Evolutionary conservation across 2,888 invertebrate species (phyloP).

Genomic region (Tetranychus truncatus): DNA sequence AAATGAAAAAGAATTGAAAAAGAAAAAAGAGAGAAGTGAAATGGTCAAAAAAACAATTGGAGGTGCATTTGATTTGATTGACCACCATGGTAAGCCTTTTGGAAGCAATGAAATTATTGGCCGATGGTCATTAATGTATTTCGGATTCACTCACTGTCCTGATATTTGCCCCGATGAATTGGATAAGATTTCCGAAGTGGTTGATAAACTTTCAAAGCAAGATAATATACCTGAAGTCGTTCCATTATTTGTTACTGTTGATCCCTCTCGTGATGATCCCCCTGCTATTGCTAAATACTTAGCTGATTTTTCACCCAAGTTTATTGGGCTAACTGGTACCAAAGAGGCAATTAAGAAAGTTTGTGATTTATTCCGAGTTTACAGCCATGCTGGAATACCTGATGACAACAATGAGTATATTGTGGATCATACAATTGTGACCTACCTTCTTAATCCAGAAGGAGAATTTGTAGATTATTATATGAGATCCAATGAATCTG

Average conservation of each 20-base stretch:
- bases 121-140: slow-evolving; percentile 87
- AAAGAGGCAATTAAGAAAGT: slow-evolving; percentile 61
- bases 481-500: slow-evolving; percentile 64
- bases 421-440: slow-evolving; percentile 93
- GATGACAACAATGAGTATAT: slow-evolving; percentile 90
- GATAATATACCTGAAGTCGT: slow-evolving; percentile 40
- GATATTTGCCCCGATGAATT: slow-evolving; percentile 98
- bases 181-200: slow-evolving; percentile 74
- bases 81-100: slow-evolving; percentile 37
- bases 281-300: slow-evolving; percentile 61
- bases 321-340: slow-evolving; percentile 78
- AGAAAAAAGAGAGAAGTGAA: slow-evolving; percentile 53
- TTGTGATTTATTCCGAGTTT: slow-evolving; percentile 83
- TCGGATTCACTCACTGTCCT: slow-evolving; percentile 98
- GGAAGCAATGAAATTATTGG: slow-evolving; percentile 73
- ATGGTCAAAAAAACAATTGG: slow-evolving; percentile 83
- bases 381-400: slow-evolving; percentile 85
- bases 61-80: slow-evolving; percentile 63
- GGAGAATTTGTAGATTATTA: slow-evolving; percentile 95
- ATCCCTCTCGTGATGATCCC: slow-evolving; percentile 74
- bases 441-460: slow-evolving; percentile 83
- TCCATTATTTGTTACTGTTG: slow-evolving; percentile 89
- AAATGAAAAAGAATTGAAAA: slow-evolving; percentile 47
- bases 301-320: slow-evolving; percentile 67
- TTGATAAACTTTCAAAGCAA: slow-evolving; percentile 42